Percentiles rank a stretch among this genome's conserved stretches.
Evolutionary conservation across 2,113 vertebrate species (phyloP).

Genomic region (Mustela lutreola): DNA sequence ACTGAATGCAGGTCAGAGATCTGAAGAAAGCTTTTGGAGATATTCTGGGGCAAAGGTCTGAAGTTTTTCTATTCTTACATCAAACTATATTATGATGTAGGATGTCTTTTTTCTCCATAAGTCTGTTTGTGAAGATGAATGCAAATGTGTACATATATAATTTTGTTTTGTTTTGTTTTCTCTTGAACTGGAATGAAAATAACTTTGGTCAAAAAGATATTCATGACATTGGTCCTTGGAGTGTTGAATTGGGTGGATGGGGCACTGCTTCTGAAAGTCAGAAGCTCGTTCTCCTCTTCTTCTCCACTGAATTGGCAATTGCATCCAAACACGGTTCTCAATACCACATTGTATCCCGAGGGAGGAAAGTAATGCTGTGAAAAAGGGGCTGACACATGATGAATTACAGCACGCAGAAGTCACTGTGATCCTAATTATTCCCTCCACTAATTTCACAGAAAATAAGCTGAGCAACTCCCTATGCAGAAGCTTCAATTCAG

Average conservation of each 20-base stretch:
- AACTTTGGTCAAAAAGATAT: neutral
- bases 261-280: neutral
- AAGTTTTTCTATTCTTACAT: neutral
- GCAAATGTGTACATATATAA: neutral
- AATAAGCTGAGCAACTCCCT: neutral
- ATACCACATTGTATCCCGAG: neutral
- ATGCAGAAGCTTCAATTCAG: neutral
- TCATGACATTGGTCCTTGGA: neutral
- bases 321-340: neutral
- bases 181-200: neutral
- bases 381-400: neutral
- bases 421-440: neutral
- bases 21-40: neutral
- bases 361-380: neutral
- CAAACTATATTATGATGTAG: neutral
- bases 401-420: neutral
- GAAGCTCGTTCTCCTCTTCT: neutral
- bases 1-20: neutral
- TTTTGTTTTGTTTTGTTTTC: neutral
- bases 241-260: neutral
- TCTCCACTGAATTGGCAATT: neutral
- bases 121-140: neutral
- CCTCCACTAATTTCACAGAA: constrained; percentile 7
- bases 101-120: neutral
- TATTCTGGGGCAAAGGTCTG: neutral